phyloP scores from a whole-genome alignment of 2,113 vertebrate species.

The Stomatorhinus ivindoensis region DNA sequence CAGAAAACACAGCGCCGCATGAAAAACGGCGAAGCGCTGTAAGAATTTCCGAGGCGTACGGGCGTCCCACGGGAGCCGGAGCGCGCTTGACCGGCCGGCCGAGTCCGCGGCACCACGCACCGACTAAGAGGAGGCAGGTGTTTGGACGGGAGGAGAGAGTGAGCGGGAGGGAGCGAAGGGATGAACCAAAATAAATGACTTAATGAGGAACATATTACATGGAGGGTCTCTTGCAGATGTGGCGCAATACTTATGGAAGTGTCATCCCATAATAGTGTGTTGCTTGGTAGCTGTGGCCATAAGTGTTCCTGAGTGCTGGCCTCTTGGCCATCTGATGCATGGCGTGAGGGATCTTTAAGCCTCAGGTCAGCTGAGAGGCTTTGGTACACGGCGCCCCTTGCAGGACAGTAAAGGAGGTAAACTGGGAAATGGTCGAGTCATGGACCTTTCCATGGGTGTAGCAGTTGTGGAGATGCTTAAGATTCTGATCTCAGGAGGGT shows the following conservation, averaged over 20 bases:
- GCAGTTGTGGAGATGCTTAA: neutral
- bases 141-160: neutral
- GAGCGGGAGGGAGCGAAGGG: neutral
- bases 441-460: neutral
- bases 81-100: neutral
- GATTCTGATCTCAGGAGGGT: neutral
- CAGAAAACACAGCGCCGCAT: neutral
- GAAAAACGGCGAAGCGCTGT: neutral
- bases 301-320: neutral
- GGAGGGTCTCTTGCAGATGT: neutral
- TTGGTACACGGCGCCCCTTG: neutral
- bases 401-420: neutral
- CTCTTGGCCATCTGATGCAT: neutral
- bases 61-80: neutral
- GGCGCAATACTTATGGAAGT: neutral
- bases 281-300: neutral
- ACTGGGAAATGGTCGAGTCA: neutral
- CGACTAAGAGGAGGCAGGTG: neutral
- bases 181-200: neutral
- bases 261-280: neutral
- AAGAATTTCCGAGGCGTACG: neutral
- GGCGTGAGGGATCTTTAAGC: neutral
- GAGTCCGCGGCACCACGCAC: neutral
- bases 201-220: neutral
- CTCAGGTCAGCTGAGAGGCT: neutral